phyloP scores from a whole-genome alignment of 2,113 vertebrate genomes.

The Picathartes gymnocephalus region DNA sequence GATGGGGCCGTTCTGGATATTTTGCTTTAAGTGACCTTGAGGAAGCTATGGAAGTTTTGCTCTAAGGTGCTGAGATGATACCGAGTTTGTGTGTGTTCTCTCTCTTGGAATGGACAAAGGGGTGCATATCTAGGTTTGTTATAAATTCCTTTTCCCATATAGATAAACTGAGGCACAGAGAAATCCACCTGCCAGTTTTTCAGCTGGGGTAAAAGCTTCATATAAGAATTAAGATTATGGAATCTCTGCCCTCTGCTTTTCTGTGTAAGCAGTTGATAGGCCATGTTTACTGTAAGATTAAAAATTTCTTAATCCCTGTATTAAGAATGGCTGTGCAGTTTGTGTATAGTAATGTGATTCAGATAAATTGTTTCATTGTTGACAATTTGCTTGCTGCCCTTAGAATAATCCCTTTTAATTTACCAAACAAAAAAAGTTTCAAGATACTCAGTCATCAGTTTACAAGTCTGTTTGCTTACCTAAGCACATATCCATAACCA shows the following conservation, averaged over 20 bases:
- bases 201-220: fast-evolving
- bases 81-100: not conserved
- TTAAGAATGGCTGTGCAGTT: not conserved
- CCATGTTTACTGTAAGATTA: not conserved
- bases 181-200: not conserved
- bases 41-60: not conserved
- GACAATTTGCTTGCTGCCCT: not conserved
- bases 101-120: not conserved
- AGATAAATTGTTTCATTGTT: not conserved
- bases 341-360: not conserved
- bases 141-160: not conserved
- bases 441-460: not conserved
- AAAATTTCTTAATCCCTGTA: not conserved
- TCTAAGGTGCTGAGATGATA: not conserved
- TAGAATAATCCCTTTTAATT: not conserved
- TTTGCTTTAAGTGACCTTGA: not conserved
- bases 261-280: not conserved
- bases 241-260: not conserved
- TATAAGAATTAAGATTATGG: not conserved
- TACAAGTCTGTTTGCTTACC: constrained; percentile 1
- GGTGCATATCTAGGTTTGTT: not conserved
- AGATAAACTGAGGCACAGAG: not conserved
- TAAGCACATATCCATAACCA: not conserved
- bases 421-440: not conserved
- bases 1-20: not conserved